phyloP scores from a whole-genome alignment of 2,888 invertebrate genomes.

The Acrobasis suavella region DNA sequence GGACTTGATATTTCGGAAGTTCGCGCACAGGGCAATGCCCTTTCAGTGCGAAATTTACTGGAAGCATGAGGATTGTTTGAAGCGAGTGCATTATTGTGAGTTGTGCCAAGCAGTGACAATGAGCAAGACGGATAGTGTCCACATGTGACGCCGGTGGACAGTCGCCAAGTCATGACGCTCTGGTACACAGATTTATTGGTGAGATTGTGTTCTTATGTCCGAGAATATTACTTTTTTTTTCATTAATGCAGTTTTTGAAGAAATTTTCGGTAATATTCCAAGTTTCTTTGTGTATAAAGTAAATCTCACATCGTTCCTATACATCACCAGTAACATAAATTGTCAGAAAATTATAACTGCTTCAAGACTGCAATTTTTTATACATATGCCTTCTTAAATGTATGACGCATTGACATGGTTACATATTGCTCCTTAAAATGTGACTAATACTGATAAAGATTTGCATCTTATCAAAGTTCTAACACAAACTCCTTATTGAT shows the following conservation, averaged over 20 bases:
- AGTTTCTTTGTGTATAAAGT: neutral
- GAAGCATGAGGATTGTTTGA: conserved; percentile 45
- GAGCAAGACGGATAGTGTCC: conserved; percentile 61
- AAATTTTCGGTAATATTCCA: neutral
- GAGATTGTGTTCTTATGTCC: conserved; percentile 47
- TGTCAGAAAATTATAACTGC: neutral
- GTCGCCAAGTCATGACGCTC: conserved; percentile 77
- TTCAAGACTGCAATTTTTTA: neutral
- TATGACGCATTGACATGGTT: conserved; percentile 6
- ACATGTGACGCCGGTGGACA: conserved; percentile 71
- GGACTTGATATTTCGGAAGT: conserved; percentile 51
- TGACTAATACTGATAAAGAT: conserved; percentile 20
- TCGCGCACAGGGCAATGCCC: conserved; percentile 52
- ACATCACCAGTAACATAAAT: neutral
- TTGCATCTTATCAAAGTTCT: neutral
- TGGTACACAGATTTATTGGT: conserved; percentile 80
- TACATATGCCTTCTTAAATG: neutral
- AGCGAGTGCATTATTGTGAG: conserved; percentile 55
- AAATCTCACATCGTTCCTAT: neutral
- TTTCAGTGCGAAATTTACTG: conserved; percentile 39
- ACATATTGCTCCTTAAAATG: neutral
- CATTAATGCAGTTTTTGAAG: conserved; percentile 8
- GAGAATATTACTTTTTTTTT: conserved; percentile 2
- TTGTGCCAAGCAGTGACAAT: conserved; percentile 65
- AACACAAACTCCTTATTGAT: neutral